Evolutionary conservation across 2,888 invertebrate genomes (phyloP).

Genomic region (Auanema sp.): DNA sequence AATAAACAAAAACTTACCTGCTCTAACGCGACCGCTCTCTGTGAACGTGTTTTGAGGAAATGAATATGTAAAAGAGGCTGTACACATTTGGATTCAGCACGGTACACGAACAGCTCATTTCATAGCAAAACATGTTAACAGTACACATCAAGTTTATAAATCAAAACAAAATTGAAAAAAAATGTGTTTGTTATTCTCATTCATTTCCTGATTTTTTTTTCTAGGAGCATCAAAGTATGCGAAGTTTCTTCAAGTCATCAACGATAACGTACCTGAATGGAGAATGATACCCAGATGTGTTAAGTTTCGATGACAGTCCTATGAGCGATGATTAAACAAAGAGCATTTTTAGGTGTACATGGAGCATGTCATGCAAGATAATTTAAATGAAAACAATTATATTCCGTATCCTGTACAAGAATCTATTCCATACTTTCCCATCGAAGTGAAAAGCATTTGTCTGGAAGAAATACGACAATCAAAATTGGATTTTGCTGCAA

Average conservation of each 20-base stretch:
- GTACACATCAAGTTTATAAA: not conserved
- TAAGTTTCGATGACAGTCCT: conserved; percentile 10
- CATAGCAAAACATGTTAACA: too few relatives aligned
- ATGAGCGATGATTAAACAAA: too few relatives aligned
- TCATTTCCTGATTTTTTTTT: not conserved
- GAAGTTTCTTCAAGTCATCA: conserved; percentile 25
- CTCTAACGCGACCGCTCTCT: not conserved
- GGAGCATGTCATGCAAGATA: conserved; percentile 24
- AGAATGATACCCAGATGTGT: conserved; percentile 32
- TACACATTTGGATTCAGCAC: too few relatives aligned
- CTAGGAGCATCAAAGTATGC: conserved; percentile 22
- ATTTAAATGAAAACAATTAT: conserved; percentile 18
- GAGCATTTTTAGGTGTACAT: conserved; percentile 25
- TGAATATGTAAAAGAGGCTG: too few relatives aligned
- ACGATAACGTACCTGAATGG: conserved; percentile 28
- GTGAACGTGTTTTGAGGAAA: not conserved
- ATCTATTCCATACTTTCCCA: conserved; percentile 36
- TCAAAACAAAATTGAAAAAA: not conserved
- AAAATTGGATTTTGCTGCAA: conserved; percentile 22
- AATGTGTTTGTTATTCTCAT: not conserved
- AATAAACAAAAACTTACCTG: not conserved
- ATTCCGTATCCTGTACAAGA: conserved; percentile 35
- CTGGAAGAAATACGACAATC: conserved; percentile 30
- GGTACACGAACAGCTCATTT: not conserved
- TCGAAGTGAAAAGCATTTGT: conserved; percentile 31